Evolutionary conservation across 2,888 invertebrate species (phyloP).

Genomic region (Magallana nippona): DNA sequence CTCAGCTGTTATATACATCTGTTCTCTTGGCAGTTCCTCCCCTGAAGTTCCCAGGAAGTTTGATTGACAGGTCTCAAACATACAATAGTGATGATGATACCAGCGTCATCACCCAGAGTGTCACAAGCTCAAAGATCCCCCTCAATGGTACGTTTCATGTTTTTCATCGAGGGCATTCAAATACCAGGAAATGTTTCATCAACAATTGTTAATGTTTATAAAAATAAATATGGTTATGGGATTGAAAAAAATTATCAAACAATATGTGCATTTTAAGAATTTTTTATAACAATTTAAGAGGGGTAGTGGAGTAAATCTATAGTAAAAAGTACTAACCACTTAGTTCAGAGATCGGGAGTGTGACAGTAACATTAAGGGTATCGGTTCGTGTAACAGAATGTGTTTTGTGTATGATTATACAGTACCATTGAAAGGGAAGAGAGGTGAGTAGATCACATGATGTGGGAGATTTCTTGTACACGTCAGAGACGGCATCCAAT

Average conservation of each 20-base stretch:
- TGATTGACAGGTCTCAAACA: constrained; percentile 64
- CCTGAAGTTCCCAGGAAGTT: constrained; percentile 70
- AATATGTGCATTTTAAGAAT: no score
- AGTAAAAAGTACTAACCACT: no score
- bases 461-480: constrained; percentile 15
- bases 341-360: no score
- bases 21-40: constrained; percentile 64
- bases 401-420: constrained; percentile 4
- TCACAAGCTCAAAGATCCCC: constrained; percentile 66
- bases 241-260: no score
- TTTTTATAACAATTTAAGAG: no score
- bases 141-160: constrained; percentile 65
- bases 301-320: no score
- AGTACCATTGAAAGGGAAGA: constrained; percentile 17
- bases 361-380: no score
- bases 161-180: not conserved
- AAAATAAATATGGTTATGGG: no score
- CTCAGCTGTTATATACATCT: no score
- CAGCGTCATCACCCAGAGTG: constrained; percentile 67
- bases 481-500: not conserved
- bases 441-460: constrained; percentile 12
- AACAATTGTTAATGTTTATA: no score
- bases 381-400: not conserved
- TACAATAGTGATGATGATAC: constrained; percentile 73
- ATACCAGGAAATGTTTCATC: no score